Base-by-base conservation (phyloP, 53 echinoderm and acorn worm species). In the Astropecten irregularis region DNA sequence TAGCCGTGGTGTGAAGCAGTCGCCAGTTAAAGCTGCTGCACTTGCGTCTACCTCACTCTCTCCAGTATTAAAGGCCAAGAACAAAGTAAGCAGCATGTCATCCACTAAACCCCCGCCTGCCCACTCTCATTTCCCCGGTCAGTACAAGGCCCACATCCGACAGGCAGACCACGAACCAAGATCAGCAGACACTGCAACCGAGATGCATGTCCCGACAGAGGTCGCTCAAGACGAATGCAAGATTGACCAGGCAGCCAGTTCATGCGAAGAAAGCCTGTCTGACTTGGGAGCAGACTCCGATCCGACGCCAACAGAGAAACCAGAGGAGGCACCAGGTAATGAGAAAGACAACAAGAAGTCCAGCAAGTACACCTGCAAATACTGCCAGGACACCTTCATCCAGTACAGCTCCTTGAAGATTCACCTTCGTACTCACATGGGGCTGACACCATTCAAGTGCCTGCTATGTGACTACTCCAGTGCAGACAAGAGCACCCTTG, bases 401-500 rank as follows among this genome's bases (percentile, higher is more conserved):
- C 92, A 94, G 77, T 86, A 92, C 58, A 97, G 97, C 74, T 87
- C 94, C 53, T 59, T 97, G 36, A 97, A 97, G 70, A 91, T 93
- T 30, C 97, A 97, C 61, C 84, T 88, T 29, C 79, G 97, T 10
- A 97, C 92, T 57, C 97, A 97, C 63, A 89, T 97, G 91, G 97
- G 97, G 0, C 83, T 97, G 42, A 97, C 94, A 5, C 97, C 97
- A 1, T 97, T 94, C 88, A 93, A 97, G 71, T 97, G 97, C 58
- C 92, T 94, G 85, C 76, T 94, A 48, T 99, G 94, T 53, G 89
- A 88, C 28, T 99, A 99, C 84, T 92, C 99, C n/a, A 99, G 99
- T 74, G 99, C 99, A 46, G 99, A 99, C 48, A 99, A 99, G 73
- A 99, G 99, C 71, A 99, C 99, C 56, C 71, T 99, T 29, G 93